Evolutionary conservation across 2,888 invertebrate species (phyloP).

Genomic region (Theretra japonica): DNA sequence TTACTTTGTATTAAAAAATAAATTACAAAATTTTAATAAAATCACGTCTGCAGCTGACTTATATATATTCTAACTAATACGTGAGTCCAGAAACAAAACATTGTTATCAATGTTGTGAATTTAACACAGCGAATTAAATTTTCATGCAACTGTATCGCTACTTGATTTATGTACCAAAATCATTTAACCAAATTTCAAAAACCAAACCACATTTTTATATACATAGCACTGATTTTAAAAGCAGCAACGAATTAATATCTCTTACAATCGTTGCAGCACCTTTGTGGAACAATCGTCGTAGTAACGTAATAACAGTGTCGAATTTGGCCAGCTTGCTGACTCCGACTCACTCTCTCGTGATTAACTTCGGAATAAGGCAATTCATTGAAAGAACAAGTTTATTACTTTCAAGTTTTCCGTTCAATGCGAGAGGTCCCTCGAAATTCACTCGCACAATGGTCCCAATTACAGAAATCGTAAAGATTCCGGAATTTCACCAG

Average conservation of each 20-base stretch:
- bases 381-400: conserved; percentile 76
- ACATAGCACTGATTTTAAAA: too few species aligned
- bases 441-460: conserved; percentile 66
- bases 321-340: conserved; percentile 28
- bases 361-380: conserved; percentile 74
- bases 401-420: conserved; percentile 70
- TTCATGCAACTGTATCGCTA: too few species aligned
- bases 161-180: too few species aligned
- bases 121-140: too few species aligned
- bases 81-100: too few species aligned
- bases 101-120: too few species aligned
- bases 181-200: too few species aligned
- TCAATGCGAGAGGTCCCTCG: conserved; percentile 62
- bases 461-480: conserved; percentile 71
- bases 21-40: too few species aligned
- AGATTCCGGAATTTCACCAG: conserved; percentile 56
- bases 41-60: too few species aligned
- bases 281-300: background rate
- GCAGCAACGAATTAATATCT: background rate
- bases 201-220: too few species aligned
- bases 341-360: conserved; percentile 56
- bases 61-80: too few species aligned
- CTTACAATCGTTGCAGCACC: background rate
- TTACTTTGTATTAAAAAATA: too few species aligned
- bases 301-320: conserved; percentile 17